Conservation (phyloP, 2,888 invertebrate genomes). For the Melangyna quadrimaculata region DNA sequence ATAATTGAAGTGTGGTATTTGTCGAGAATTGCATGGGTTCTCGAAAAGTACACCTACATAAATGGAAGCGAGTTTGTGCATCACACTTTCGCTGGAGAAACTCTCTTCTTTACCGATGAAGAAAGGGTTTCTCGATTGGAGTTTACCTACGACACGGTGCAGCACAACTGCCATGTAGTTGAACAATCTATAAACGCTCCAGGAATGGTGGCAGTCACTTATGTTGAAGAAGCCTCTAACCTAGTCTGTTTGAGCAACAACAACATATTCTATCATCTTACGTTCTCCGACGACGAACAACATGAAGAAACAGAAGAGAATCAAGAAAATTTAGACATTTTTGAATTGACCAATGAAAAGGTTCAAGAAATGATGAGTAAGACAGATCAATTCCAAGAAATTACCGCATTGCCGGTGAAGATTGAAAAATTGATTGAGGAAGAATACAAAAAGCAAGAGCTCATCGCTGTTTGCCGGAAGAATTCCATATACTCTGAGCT, state of each 20-base stretch:
- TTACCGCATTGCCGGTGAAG: slow-evolving; percentile 72
- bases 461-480: slow-evolving; percentile 75
- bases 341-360: slow-evolving; percentile 73
- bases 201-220: slow-evolving; percentile 78
- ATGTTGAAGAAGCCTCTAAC: slow-evolving; percentile 75
- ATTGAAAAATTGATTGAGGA: slow-evolving; percentile 74
- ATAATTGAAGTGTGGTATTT: slow-evolving; percentile 78
- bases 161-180: slow-evolving; percentile 74
- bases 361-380: slow-evolving; percentile 73
- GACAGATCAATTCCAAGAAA: slow-evolving; percentile 72
- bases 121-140: slow-evolving; percentile 75
- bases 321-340: slow-evolving; percentile 62
- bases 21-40: slow-evolving; percentile 72
- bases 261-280: slow-evolving; percentile 78
- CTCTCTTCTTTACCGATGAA: slow-evolving; percentile 77
- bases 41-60: slow-evolving; percentile 75
- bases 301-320: slow-evolving; percentile 3
- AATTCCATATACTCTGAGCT: slow-evolving; percentile 66
- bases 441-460: slow-evolving; percentile 77
- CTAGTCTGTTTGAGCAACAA: slow-evolving; percentile 79
- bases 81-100: slow-evolving; percentile 74
- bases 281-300: slow-evolving; percentile 57
- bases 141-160: slow-evolving; percentile 73
- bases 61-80: slow-evolving; percentile 75
- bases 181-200: slow-evolving; percentile 74